Conservation (phyloP, 2,113 vertebrate genomes). For the Erpornis zantholeuca region DNA sequence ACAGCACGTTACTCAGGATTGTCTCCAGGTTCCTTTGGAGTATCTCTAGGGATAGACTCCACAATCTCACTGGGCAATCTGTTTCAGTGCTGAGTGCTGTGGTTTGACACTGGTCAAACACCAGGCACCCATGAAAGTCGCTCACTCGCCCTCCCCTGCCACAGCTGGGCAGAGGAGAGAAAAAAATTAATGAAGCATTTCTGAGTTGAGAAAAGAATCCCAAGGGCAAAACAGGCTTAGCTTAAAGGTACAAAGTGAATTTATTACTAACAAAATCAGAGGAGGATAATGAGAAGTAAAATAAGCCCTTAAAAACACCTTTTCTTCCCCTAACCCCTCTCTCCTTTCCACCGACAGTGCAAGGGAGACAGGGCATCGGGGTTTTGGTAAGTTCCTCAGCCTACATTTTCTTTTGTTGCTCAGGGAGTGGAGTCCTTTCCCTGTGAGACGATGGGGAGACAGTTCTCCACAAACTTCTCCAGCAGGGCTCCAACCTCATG, state of each 20-base stretch:
- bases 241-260: neutral
- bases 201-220: neutral
- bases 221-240: neutral
- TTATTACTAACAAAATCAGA: neutral
- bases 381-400: neutral
- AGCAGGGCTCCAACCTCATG: neutral
- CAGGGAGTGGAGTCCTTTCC: neutral
- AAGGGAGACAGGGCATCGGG: neutral
- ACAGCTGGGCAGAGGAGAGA: neutral
- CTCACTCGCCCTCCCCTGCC: neutral
- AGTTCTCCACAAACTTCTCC: neutral
- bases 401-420: neutral
- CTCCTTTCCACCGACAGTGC: neutral
- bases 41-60: neutral
- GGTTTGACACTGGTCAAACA: neutral
- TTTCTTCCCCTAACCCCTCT: neutral
- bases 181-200: neutral
- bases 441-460: neutral
- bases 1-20: rapidly evolving
- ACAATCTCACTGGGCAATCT: neutral
- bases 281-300: neutral
- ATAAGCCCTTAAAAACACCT: neutral
- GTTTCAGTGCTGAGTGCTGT: neutral
- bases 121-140: neutral
- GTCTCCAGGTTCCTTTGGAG: neutral